These are phyloP conservation scores for Callithrix jacchus DNA, from an alignment of 2,113 vertebrate genomes.

Conservation along the genomic window DNA sequence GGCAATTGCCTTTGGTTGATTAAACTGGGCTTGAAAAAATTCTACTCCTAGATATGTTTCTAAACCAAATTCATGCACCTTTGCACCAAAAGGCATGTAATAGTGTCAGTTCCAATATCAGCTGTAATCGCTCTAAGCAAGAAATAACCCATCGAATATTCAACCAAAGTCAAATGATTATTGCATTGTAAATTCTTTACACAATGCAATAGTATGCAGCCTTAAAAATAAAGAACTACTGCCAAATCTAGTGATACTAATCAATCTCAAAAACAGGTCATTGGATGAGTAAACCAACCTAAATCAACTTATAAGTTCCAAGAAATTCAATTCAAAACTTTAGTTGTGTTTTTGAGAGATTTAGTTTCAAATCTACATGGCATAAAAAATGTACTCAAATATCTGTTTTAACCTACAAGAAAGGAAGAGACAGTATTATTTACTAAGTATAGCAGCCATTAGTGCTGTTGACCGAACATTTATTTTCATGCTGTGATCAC, in stretches of 20 bases:
- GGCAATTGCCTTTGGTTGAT: not conserved
- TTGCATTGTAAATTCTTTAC: not conserved
- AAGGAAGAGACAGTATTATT: not conserved
- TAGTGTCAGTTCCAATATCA: not conserved
- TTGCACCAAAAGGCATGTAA: not conserved
- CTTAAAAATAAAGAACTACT: not conserved
- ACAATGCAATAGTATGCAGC: not conserved
- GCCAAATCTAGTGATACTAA: not conserved
- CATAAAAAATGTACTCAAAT: not conserved
- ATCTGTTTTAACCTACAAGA: not conserved
- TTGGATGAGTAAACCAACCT: not conserved
- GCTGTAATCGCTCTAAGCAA: not conserved
- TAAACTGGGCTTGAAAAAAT: not conserved
- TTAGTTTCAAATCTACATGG: not conserved
- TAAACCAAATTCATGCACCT: not conserved
- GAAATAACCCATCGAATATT: not conserved
- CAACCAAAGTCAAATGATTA: not conserved
- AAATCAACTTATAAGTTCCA: not conserved
- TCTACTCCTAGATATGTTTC: not conserved
- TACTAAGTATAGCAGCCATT: not conserved
- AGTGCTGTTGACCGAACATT: not conserved
- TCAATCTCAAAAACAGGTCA: not conserved
- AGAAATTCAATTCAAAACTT: not conserved
- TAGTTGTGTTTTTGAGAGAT: not conserved
- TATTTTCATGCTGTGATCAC: not conserved